These are phyloP conservation scores for Anastatus disparis DNA, from an alignment of 1,140 invertebrate species.

Conservation along the genomic window DNA sequence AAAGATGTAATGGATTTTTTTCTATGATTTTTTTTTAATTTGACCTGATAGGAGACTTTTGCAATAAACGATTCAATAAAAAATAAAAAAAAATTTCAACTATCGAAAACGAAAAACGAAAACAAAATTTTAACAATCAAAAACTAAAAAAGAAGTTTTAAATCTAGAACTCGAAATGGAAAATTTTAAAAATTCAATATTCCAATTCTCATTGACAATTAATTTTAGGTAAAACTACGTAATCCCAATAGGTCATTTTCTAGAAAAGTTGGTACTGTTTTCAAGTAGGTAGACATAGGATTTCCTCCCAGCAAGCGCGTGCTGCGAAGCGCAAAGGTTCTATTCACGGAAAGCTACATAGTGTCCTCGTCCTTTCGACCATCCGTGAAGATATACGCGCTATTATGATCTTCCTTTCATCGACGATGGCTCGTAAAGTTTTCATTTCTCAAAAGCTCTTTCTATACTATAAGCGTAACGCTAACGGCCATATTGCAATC, in stretches of 20 bases:
- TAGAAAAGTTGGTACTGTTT: background rate
- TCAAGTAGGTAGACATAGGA: background rate
- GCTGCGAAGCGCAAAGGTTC: background rate
- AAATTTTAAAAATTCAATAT: too few species aligned
- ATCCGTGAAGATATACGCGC: conserved; percentile 18
- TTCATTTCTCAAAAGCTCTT: conserved; percentile 23
- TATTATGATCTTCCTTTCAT: conserved; percentile 19
- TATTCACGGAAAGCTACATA: background rate
- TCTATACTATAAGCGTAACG: too few species aligned
- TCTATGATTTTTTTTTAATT: too few species aligned
- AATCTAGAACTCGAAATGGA: too few species aligned
- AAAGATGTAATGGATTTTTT: too few species aligned
- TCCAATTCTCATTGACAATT: too few species aligned
- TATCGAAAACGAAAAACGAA: too few species aligned
- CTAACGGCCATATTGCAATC: conserved; percentile 2
- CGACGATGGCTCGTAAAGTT: conserved; percentile 18
- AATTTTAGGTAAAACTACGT: background rate
- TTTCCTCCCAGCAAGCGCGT: background rate
- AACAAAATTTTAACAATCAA: too few species aligned
- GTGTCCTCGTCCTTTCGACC: background rate
- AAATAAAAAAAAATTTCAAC: too few species aligned
- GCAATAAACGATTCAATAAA: too few species aligned
- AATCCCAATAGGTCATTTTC: background rate
- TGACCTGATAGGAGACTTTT: too few species aligned
- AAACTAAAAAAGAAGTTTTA: too few species aligned